phyloP scores from a whole-genome alignment of 2,888 invertebrate species.

The Hymenopus coronatus region DNA sequence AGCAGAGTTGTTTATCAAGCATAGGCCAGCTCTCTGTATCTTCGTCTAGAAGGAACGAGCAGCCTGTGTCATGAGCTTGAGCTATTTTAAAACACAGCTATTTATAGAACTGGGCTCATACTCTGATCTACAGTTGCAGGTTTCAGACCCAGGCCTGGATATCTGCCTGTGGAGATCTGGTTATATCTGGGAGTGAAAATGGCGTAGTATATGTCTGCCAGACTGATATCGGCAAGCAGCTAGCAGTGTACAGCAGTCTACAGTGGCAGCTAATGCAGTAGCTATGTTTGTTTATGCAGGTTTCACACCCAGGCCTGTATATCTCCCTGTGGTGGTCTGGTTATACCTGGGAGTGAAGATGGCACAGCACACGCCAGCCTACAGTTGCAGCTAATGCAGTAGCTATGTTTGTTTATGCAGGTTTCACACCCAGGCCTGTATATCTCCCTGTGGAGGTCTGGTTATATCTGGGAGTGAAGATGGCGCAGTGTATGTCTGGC shows the following conservation, averaged over 20 bases:
- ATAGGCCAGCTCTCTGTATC: too few relatives aligned
- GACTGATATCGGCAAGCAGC: constrained; percentile 54
- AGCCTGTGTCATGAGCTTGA: too few relatives aligned
- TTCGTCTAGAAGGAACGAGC: too few relatives aligned
- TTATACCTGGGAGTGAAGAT: too few relatives aligned
- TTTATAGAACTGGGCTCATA: too few relatives aligned
- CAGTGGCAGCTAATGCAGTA: constrained; percentile 42
- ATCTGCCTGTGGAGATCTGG: constrained; percentile 61
- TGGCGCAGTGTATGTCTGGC: constrained; percentile 60
- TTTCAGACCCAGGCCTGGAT: constrained; percentile 56
- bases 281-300: constrained; percentile 43
- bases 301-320: constrained; percentile 56
- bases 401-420: constrained; percentile 44
- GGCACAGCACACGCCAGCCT: too few relatives aligned
- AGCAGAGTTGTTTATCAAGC: too few relatives aligned
- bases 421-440: constrained; percentile 53
- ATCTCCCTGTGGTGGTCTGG: constrained; percentile 61
- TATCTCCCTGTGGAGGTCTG: constrained; percentile 63
- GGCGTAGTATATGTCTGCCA: constrained; percentile 61
- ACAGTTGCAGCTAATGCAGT: too few relatives aligned
- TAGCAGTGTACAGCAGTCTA: constrained; percentile 43
- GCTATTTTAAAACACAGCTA: too few relatives aligned
- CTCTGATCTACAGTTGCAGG: too few relatives aligned
- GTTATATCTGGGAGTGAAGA: too few relatives aligned
- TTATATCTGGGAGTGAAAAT: too few relatives aligned